Percentiles rank a stretch among this genome's conserved stretches.
phyloP scores from a whole-genome alignment of 2,113 vertebrate genomes.

The Saguinus imperator region DNA sequence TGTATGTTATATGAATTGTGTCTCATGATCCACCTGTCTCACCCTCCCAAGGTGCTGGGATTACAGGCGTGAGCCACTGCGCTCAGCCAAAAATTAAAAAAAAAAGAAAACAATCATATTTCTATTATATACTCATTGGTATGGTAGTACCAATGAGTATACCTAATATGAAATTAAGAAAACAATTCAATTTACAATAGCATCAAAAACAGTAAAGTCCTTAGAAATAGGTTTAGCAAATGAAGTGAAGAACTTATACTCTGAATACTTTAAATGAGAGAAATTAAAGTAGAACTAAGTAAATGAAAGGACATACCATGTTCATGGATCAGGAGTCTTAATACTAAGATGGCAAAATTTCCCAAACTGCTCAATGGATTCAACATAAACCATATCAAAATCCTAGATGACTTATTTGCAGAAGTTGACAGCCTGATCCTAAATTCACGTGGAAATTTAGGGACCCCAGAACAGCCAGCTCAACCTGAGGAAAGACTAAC shows the following conservation, averaged over 20 bases:
- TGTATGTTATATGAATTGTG: too few species aligned
- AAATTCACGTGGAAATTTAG: not conserved
- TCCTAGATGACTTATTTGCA: not conserved
- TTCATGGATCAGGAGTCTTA: not conserved
- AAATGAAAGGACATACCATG: not conserved
- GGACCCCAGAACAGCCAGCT: not conserved
- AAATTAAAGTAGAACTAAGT: slow-evolving; percentile 5
- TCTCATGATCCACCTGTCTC: too few species aligned
- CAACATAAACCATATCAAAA: not conserved
- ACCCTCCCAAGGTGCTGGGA: too few species aligned
- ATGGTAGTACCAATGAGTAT: too few species aligned
- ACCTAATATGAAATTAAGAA: too few species aligned
- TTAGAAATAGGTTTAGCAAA: not conserved
- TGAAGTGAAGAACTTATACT: slow-evolving; percentile 24
- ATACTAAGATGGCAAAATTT: not conserved
- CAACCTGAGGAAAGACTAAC: not conserved
- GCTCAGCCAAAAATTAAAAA: too few species aligned
- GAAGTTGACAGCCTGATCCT: slow-evolving; percentile 2
- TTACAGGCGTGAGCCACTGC: too few species aligned
- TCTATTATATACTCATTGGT: too few species aligned
- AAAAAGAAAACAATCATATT: too few species aligned
- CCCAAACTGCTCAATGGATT: not conserved
- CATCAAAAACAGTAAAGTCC: not conserved
- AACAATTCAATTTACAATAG: too few species aligned
- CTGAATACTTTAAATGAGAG: not conserved